Conservation (phyloP, 2,113 vertebrate species). For the Ceyx cyanopectus region DNA sequence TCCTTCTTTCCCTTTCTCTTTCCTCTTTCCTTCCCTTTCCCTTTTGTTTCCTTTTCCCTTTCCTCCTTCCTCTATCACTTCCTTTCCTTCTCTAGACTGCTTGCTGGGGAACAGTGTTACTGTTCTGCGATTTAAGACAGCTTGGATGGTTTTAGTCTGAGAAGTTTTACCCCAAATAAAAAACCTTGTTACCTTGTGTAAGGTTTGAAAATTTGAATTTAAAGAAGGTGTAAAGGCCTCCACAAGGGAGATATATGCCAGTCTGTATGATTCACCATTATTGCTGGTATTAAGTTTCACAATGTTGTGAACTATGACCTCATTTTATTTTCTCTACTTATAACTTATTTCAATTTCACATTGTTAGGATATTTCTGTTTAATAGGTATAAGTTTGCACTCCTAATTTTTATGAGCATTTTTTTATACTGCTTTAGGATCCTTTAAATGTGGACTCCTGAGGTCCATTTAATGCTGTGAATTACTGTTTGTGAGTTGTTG, state of each 20-base stretch:
- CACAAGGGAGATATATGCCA: constrained; percentile 26
- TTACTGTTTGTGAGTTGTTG: constrained; percentile 74
- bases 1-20: not conserved
- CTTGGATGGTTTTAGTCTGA: constrained; percentile 18
- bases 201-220: constrained; percentile 37
- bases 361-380: constrained; percentile 76
- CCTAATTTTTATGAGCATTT: constrained; percentile 71
- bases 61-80: not conserved
- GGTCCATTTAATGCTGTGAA: constrained; percentile 85
- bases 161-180: constrained; percentile 16
- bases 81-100: not conserved
- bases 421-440: constrained; percentile 64
- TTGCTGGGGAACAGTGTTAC: constrained; percentile 17
- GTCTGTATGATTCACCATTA: constrained; percentile 37
- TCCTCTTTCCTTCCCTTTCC: not conserved
- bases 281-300: constrained; percentile 57
- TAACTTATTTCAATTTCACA: constrained; percentile 81
- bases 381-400: constrained; percentile 78
- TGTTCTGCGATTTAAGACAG: constrained; percentile 23
- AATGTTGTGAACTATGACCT: constrained; percentile 72
- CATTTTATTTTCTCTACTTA: constrained; percentile 76
- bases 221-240: constrained; percentile 19
- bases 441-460: constrained; percentile 49
- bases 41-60: too few relatives aligned
- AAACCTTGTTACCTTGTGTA: not conserved